Base-by-base conservation (phyloP, 2,888 invertebrate genomes). In the Eupithecia insigniata region DNA sequence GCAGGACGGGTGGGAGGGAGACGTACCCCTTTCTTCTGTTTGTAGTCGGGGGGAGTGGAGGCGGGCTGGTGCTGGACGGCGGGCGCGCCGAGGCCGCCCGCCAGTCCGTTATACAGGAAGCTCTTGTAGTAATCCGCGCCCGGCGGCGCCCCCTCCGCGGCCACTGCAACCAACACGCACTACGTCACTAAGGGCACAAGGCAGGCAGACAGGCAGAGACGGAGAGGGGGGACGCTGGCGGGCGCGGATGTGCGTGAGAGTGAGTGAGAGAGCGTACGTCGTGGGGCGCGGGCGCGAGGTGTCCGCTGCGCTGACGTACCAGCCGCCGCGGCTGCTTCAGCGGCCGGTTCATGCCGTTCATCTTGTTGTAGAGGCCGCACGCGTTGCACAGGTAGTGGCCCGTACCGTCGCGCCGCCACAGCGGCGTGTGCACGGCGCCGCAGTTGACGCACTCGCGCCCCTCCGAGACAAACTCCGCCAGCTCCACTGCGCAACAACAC, bases 301-400 rank as follows among this genome's bases (percentile, higher is more conserved):
- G 90, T 90, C 91, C 91, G 89, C 88, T 90, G 83, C 94, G 93
- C 91, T 90, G 89, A 96, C 98, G 97, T 95, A 99, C 99, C 96
- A 99, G 96, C 96, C 99, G 98, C 90, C 98, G 98, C 81, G 99
- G 99, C 95, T 99, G 99, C 92, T 99, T 98, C 85, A 99, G 96
- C 81, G 99, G 99, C 84, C 99, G 96, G 95, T 99, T 99, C 96
- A 98, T 98, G 89, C 99, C 99, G 95, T 99, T 99, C 98, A 99
- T 99, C 95, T 99, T 99, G 95, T 98, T 98, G 96, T 99, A 99
- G 87, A 99, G 97, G 85, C 99, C 99, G 95, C 99, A 99, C 80
- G 99, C 99, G 96, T 99, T 99, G 96, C 99, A 99, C 85, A 99
- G 96, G 95, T 99, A 99, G 95, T 99, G 99, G 80, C 99, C 99